Evolutionary conservation across 2,113 vertebrate species (phyloP), one percentile per base, ranked within the genome.

Genomic region (Xiphophorus couchianus): DNA sequence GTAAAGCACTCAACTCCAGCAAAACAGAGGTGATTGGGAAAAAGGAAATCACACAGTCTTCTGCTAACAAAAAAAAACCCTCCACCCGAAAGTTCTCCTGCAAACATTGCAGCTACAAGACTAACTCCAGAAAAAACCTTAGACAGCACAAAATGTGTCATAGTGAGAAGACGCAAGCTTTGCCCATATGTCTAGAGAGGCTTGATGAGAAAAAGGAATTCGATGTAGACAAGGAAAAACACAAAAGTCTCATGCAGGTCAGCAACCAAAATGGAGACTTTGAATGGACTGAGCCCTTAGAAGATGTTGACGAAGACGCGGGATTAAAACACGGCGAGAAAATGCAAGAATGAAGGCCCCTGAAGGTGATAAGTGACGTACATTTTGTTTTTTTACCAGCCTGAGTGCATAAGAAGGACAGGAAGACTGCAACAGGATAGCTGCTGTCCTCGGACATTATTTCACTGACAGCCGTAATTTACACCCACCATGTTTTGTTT

Each of bases 211-310:
- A 35, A 0, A 17, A 44, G 31, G 1, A 31, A 0, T 83, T 88
- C 14, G 61, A 62, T 33, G 0, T 11, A 0, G 87, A 91, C 31
- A 13, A 0, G 8, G 78, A 17, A 76, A 35, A 7, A 4, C 88
- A 90, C 76, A 48, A 62, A 14, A 0, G n/a, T 5, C 3, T 25
- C 27, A 22, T 1, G 1, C 22, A 19, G 5, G 3, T 35, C n/a
- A 22, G 0, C 2, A 69, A 73, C 17, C 17, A 2, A 5, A 83
- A 72, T 1, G 22, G n/a, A 54, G 69, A 79, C 14, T 10, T 80
- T 14, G 27, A 62, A 2, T 85, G 83, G 88, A 86, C 81, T 22
- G 14, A 31, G 31, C 84, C 89, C 19, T 28, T 84, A 10, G 88
- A 91, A 25, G 70, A 65, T 5, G 42, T 4, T 0, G 81, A 83